phyloP scores from a whole-genome alignment of 2,113 vertebrate species.

The Xiphophorus hellerii region DNA sequence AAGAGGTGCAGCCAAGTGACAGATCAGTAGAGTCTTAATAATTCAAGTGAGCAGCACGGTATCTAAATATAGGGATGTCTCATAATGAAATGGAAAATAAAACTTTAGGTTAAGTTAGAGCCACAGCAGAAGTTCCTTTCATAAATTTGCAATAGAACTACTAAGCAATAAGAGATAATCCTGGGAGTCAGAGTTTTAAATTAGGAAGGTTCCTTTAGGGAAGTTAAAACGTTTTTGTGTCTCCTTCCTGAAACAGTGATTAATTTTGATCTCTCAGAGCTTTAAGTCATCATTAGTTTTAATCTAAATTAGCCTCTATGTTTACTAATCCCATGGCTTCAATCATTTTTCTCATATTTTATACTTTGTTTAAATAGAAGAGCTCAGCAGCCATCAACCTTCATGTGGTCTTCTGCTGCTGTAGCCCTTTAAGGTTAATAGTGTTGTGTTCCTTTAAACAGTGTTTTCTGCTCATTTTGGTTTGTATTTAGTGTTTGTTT shows the following conservation, averaged over 20 bases:
- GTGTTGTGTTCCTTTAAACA: too few relatives aligned
- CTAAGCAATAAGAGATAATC: neutral
- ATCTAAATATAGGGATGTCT: slow-evolving; percentile 22
- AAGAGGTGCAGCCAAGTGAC: slow-evolving; percentile 29
- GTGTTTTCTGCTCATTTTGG: too few relatives aligned
- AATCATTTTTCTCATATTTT: too few relatives aligned
- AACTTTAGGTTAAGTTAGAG: slow-evolving; percentile 8
- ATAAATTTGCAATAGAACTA: neutral
- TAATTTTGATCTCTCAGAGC: neutral
- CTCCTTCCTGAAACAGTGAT: neutral
- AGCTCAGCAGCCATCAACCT: too few relatives aligned
- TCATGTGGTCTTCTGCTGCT: too few relatives aligned
- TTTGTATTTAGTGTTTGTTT: too few relatives aligned
- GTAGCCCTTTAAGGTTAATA: too few relatives aligned
- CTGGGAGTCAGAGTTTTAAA: neutral
- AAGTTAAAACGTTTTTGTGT: neutral
- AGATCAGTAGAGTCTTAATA: slow-evolving; percentile 30
- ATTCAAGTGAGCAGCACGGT: slow-evolving; percentile 7
- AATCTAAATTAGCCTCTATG: too few relatives aligned
- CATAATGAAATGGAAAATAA: slow-evolving; percentile 13
- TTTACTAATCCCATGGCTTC: too few relatives aligned
- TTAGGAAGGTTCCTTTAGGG: neutral
- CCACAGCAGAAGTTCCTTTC: slow-evolving; percentile 10
- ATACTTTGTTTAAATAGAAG: too few relatives aligned
- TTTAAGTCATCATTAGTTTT: neutral